Evolutionary conservation across 2,888 invertebrate genomes (phyloP), one percentile per base, ranked within the genome.

Genomic region (Horisme vitalbata): DNA sequence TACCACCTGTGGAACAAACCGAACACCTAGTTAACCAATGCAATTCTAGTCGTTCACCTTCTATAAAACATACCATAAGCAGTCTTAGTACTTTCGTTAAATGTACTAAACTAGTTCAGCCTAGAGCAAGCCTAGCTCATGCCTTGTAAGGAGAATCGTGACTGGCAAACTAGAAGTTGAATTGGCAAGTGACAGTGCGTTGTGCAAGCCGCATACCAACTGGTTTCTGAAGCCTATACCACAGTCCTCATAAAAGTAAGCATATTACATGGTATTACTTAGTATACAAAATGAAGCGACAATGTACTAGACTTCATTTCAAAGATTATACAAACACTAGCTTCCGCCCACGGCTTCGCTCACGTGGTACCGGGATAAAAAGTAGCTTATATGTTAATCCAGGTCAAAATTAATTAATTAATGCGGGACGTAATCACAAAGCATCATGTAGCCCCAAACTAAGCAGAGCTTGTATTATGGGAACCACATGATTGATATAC

Each of bases 171-270:
- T 38, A 34, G 18, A 37, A 48, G 43, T 38, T 33, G 28, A 28
- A 43, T 43, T 37, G 47, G 33, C 37, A 20, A 43, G 38, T 43
- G 43, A 36, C 36, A 36, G 45, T 37, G 26, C 26, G 31, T 43
- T 44, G 44, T 39, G 38, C 44, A 49, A 49, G 30, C 48, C 35
- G 39, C 49, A 49, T 44, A 36, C 39, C 44, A 36, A 41, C 39
- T 21, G 32, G 48, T 38, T 41, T 12, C 47, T 34, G 20, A 31
- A 28, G 6, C 15, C 41, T 33, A 27, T 31, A 21, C 32, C 30
- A 23, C 2, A n/a, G 9, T 35, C 10, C 15, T n/a, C 20, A 32
- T 24, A 24, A 11, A 41, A 15, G 11, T 23, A 13, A 13, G 21
- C 28, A 9, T 14, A 9, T 27, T 28, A 32, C 10, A 18, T n/a